These are phyloP conservation scores for Peucedramus taeniatus DNA, from an alignment of 2,113 vertebrate species.

Conservation along the genomic window DNA sequence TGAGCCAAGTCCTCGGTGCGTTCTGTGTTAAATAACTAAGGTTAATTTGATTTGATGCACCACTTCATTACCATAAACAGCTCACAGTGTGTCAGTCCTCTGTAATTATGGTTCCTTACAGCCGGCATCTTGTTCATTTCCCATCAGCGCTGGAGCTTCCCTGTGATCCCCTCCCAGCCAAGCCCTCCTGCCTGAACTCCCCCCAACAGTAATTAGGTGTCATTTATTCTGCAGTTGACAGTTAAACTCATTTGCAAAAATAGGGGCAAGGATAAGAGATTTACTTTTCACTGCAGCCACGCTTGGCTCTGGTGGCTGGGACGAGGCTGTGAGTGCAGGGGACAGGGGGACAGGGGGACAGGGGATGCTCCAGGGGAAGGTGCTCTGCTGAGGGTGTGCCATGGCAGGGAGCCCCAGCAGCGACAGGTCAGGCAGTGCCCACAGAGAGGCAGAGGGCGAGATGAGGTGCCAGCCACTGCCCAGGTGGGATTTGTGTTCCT, in stretches of 20 bases:
- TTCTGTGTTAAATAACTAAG: slow-evolving; percentile 55
- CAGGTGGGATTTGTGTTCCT: background rate
- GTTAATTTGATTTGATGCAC: slow-evolving; percentile 72
- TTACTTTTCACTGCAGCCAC: background rate
- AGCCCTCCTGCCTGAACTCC: slow-evolving; percentile 3
- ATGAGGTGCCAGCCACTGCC: rapidly evolving
- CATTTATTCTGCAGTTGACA: background rate
- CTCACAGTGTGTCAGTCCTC: slow-evolving; percentile 59
- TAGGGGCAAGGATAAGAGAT: background rate
- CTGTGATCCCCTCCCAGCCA: background rate
- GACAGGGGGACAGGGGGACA: background rate
- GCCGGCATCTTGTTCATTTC: slow-evolving; percentile 19
- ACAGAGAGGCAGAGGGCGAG: background rate
- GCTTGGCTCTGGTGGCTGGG: background rate
- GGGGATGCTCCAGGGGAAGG: background rate
- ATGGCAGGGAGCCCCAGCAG: rapidly evolving
- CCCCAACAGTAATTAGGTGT: background rate
- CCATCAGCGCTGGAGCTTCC: background rate
- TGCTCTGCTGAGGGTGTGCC: rapidly evolving
- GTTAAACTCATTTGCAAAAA: slow-evolving; percentile 11
- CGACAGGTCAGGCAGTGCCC: rapidly evolving
- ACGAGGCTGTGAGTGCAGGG: background rate
- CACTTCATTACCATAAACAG: slow-evolving; percentile 69
- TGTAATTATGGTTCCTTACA: slow-evolving; percentile 49
- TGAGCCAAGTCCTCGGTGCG: slow-evolving; percentile 16